These are phyloP conservation scores for Strigamia maritima DNA, from an alignment of 2,888 invertebrate genomes.

Conservation along the genomic window DNA sequence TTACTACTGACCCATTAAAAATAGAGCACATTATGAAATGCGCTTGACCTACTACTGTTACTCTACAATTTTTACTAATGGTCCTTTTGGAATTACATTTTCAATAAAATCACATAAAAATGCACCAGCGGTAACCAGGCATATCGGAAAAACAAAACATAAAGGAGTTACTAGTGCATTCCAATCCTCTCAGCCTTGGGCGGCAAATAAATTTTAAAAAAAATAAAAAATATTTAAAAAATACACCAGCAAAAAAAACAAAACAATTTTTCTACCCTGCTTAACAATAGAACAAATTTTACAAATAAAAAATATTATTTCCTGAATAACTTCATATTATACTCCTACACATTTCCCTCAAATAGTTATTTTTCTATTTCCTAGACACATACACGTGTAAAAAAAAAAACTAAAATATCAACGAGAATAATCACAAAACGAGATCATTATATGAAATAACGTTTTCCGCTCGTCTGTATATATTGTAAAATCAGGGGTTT, in stretches of 20 bases:
- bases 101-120: not conserved
- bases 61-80: not conserved
- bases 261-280: not conserved
- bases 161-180: conserved; percentile 1
- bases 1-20: conserved; percentile 1
- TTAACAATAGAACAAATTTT: not conserved
- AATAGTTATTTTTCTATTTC: not conserved
- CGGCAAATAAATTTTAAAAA: not conserved
- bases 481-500: too few species aligned
- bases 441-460: too few species aligned
- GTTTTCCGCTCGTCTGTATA: too few species aligned
- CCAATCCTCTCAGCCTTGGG: not conserved
- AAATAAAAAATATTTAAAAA: too few species aligned
- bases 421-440: not conserved
- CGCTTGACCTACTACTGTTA: conserved; percentile 20
- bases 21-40: not conserved
- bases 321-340: not conserved
- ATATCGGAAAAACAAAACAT: not conserved
- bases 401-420: not conserved
- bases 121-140: not conserved
- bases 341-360: not conserved
- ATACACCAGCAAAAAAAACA: not conserved
- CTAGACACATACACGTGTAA: not conserved
- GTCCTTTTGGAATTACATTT: not conserved
- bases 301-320: not conserved